Evolutionary conservation across 2,113 vertebrate genomes (phyloP), one percentile per base, ranked within the genome.

Genomic region (Peromyscus maniculatus): DNA sequence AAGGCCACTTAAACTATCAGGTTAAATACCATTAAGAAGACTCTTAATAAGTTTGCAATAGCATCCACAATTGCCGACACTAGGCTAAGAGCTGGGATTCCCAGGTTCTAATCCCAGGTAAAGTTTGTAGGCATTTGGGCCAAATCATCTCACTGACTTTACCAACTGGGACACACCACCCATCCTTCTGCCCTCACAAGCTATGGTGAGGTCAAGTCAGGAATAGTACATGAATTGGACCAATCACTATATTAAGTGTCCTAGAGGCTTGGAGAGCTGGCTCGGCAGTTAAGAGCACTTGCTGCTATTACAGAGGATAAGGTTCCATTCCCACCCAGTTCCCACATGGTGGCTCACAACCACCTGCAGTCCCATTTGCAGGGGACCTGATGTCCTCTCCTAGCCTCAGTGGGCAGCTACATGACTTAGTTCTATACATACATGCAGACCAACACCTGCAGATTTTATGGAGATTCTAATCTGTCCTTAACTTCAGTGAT

Each of bases 71-170:
- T 15, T 57, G 49, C 71, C 92, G 67, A 95, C 28, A 78, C 49
- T 26, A 93, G 67, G 80, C 59, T 49, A 89, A 92, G 55, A 75
- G 46, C 22, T 57, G 7, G 31, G 89, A 97, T 78, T 49, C 55
- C 66, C 12, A 80, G 59, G 59, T 80, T 87, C 91, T 94, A 92
- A 94, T n/a, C 55, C 72, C 69, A 71, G 79, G 36, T 84, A 84
- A 95, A 75, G 33, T 89, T 84, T 90, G 62, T 90, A 71, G 64
- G 80, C 66, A 62, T 80, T 36, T 87, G 78, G 67, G 78, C 39
- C 87, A 93, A 94, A 89, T 89, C 57, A 69, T 15, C 77, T 57
- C 6, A 89, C 83, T 87, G 74, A 90, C 91, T 90, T 74, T 94
- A 46, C 87, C 82, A 77, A 3, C 1, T 66, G 66, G 77, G 71